phyloP scores from a whole-genome alignment of 2,888 invertebrate species.

The Ectropis crepuscularia region DNA sequence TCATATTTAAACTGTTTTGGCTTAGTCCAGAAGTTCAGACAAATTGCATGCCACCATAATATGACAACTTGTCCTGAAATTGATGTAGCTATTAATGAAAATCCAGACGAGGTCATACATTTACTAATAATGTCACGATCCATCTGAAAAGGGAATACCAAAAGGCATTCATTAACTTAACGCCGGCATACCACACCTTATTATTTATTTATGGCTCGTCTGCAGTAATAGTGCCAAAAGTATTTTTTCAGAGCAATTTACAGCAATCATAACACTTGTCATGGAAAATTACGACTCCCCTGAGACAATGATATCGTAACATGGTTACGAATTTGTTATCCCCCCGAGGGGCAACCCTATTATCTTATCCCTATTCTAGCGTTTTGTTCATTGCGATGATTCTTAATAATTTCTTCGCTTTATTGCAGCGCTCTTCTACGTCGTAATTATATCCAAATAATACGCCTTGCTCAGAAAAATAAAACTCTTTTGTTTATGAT shows the following conservation, averaged over 20 bases:
- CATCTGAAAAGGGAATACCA: too few relatives aligned
- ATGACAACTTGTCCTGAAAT: too few relatives aligned
- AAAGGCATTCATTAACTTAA: too few relatives aligned
- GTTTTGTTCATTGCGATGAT: constrained; percentile 49
- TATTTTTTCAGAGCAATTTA: constrained; percentile 46
- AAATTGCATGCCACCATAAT: too few relatives aligned
- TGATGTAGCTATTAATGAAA: too few relatives aligned
- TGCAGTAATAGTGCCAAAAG: constrained; percentile 11
- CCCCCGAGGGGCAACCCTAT: constrained; percentile 50
- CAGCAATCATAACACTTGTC: constrained; percentile 55
- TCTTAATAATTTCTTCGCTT: constrained; percentile 55
- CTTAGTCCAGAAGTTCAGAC: too few relatives aligned
- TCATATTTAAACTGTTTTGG: too few relatives aligned
- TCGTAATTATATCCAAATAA: neutral
- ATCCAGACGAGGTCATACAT: too few relatives aligned
- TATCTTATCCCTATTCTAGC: constrained; percentile 48
- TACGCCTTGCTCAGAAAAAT: too few relatives aligned
- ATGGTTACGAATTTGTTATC: constrained; percentile 59
- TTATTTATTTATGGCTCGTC: neutral
- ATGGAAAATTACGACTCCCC: constrained; percentile 52
- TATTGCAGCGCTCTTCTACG: constrained; percentile 34
- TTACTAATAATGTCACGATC: too few relatives aligned
- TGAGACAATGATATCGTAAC: constrained; percentile 50
- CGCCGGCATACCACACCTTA: neutral
- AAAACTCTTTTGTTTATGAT: too few relatives aligned